Evolutionary conservation across 2,888 invertebrate genomes (phyloP).

Genomic region (Synergus japonicus): DNA sequence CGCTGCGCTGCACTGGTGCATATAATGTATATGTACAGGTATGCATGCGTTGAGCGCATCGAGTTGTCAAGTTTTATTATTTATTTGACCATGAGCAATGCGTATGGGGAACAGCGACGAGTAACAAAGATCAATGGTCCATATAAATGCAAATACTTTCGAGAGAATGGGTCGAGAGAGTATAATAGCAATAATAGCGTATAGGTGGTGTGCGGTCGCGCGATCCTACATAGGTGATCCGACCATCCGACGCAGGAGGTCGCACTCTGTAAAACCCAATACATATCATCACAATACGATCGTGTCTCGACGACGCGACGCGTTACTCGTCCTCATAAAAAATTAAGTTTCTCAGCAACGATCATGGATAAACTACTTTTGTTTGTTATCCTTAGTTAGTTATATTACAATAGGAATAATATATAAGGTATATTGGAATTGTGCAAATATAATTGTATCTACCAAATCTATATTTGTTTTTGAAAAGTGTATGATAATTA

Average conservation of each 20-base stretch:
- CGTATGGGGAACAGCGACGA: constrained; percentile 4
- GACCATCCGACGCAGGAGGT: constrained; percentile 38
- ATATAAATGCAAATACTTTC: constrained; percentile 53
- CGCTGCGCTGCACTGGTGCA: too few relatives aligned
- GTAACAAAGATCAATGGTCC: constrained; percentile 52
- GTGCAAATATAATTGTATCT: too few relatives aligned
- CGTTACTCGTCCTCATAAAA: too few relatives aligned
- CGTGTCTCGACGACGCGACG: too few relatives aligned
- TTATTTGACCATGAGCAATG: constrained; percentile 26
- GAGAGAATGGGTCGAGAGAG: constrained; percentile 42
- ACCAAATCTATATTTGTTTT: too few relatives aligned
- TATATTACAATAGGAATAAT: too few relatives aligned
- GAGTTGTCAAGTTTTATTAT: constrained; percentile 31
- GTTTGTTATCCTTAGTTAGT: too few relatives aligned
- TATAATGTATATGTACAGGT: background rate
- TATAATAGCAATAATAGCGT: constrained; percentile 1
- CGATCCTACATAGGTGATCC: background rate
- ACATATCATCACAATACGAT: constrained; percentile 11
- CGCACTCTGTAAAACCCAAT: constrained; percentile 34
- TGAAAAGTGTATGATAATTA: too few relatives aligned
- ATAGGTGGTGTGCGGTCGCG: background rate
- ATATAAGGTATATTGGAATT: too few relatives aligned
- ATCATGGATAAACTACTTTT: too few relatives aligned
- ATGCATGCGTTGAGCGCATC: background rate
- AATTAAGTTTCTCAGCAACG: too few relatives aligned